These are phyloP conservation scores for Acholoe squamosa DNA, from an alignment of 2,888 invertebrate genomes.

Conservation along the genomic window DNA sequence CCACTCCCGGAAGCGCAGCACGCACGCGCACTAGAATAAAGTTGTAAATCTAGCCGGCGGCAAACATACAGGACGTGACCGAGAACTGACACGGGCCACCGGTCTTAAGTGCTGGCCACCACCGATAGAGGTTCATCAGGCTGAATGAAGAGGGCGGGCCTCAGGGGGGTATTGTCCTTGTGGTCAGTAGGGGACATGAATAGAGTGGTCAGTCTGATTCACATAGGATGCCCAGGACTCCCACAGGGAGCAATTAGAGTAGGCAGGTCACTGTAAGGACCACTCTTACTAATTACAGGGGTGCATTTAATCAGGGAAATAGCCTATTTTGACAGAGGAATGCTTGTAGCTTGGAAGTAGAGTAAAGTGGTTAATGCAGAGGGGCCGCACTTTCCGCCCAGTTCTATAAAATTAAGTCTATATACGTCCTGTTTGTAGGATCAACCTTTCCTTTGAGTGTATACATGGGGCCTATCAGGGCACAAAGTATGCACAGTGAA, in stretches of 20 bases:
- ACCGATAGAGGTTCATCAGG: conserved; percentile 40
- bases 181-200: not conserved
- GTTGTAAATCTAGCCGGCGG: conserved; percentile 50
- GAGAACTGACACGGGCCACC: conserved; percentile 2
- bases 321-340: not conserved
- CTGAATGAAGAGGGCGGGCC: not conserved
- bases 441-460: no score
- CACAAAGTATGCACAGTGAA: no score
- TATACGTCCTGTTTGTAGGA: no score
- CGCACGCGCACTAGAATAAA: conserved; percentile 53
- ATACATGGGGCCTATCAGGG: no score
- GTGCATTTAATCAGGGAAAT: not conserved
- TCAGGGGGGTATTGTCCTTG: not conserved
- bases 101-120: not conserved
- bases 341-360: no score
- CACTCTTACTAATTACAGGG: not conserved
- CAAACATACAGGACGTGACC: conserved; percentile 53
- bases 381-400: no score
- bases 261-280: not conserved
- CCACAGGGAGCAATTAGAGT: not conserved
- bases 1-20: conserved; percentile 30
- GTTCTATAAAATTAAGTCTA: no score
- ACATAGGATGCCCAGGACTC: not conserved
- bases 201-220: not conserved
- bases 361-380: no score